Conservation (phyloP, 2,113 vertebrate species). For the Thomomys bottae region DNA sequence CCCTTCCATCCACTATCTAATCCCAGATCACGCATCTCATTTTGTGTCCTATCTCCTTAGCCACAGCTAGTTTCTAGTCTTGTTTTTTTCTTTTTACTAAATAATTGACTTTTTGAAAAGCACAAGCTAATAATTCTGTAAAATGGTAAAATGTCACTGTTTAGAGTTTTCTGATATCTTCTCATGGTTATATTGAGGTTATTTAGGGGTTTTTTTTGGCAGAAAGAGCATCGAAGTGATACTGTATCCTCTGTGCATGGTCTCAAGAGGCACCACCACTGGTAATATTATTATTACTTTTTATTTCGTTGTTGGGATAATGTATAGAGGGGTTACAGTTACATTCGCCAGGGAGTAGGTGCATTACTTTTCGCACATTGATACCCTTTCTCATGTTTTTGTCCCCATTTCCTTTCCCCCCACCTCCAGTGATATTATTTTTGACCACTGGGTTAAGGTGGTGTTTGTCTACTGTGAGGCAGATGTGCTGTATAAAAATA, state of each 20-base stretch:
- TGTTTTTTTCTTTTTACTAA: neutral
- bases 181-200: neutral
- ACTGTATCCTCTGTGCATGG: neutral
- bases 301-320: too few relatives aligned
- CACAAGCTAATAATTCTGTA: constrained; percentile 2
- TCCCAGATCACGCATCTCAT: neutral
- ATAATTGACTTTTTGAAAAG: constrained; percentile 1
- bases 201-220: constrained; percentile 21
- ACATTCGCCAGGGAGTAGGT: too few relatives aligned
- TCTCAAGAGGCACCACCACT: neutral
- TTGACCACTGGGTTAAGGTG: neutral
- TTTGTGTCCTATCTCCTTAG: neutral
- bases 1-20: neutral
- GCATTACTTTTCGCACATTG: too few relatives aligned
- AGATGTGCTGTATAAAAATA: too few relatives aligned
- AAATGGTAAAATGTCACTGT: neutral
- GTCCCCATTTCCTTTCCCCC: too few relatives aligned
- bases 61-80: neutral
- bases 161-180: constrained; percentile 8
- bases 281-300: too few relatives aligned
- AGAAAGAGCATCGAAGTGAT: neutral
- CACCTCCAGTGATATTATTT: neutral
- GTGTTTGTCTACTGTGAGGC: neutral
- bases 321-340: too few relatives aligned
- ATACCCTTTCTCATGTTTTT: too few relatives aligned